Evolutionary conservation across 2,113 vertebrate genomes (phyloP), one percentile per base, ranked within the genome.

Genomic region (Oryzias javanicus): DNA sequence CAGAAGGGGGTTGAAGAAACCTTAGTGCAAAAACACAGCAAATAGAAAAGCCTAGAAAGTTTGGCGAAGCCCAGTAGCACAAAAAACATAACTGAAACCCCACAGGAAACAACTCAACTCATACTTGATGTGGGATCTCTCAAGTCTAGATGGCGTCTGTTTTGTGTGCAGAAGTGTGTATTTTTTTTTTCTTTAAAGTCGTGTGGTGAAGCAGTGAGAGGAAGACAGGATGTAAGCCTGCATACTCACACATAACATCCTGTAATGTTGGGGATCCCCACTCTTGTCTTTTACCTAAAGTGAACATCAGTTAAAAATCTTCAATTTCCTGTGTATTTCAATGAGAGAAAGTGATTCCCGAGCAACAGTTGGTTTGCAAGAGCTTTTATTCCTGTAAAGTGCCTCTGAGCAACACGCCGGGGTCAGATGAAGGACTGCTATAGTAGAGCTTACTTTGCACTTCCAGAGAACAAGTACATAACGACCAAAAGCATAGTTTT

Each of bases 191-290:
- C 20, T 58, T 74, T 15, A 60, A 45, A 79, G 24, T 57, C 42
- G 54, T 81, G 73, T 69, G 79, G 72, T 80, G 27, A 64, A 68
- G 63, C 54, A 67, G 60, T 78, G 66, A 78, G 58, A 57, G 74
- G 82, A 84, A 88, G 77, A 64, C 83, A 88, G 89, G 88, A 87
- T 80, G 55, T 84, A 79, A 79, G 78, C 70, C 54, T 16, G 42
- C 54, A 61, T 74, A 60, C 62, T 70, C 54, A 29, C 48, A 25
- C 55, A 18, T 49, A 40, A 75, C 60, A 78, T 79, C 81, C 67
- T 79, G 71, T 68, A 67, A 73, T 62, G 45, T 51, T 67, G 89
- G 84, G 80, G 83, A 88, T 77, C 78, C 86, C 84, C 84, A 60
- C 17, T 46, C 46, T 68, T 56, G 55, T 68, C 58, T 72, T 49